Percentiles rank a stretch among this genome's conserved stretches.
phyloP scores from a whole-genome alignment of 1,140 invertebrate genomes.

The Drosophila mojavensis region DNA sequence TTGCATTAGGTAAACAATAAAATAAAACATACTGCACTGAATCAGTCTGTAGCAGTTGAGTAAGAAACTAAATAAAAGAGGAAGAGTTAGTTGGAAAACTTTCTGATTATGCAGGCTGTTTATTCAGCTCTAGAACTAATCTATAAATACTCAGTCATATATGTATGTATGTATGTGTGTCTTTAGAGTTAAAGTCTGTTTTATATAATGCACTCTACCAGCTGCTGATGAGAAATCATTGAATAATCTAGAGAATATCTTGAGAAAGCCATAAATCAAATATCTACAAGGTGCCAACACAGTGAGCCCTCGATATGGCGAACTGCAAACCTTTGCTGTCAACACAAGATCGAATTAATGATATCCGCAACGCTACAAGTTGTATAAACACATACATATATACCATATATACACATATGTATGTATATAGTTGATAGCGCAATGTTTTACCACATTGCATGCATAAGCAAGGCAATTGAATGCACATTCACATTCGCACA shows the following conservation, averaged over 20 bases:
- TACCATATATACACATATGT: not conserved
- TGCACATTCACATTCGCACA: slow-evolving; percentile 25
- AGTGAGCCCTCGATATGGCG: slow-evolving; percentile 4
- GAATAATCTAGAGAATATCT: not conserved
- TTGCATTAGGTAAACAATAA: not conserved
- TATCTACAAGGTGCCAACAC: not conserved
- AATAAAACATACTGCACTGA: not conserved
- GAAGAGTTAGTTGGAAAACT: too few relatives aligned
- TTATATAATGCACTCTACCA: too few relatives aligned
- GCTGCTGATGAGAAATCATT: too few relatives aligned
- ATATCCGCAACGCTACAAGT: not conserved
- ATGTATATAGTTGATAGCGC: not conserved
- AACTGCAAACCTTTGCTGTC: slow-evolving; percentile 6
- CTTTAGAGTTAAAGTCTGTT: too few relatives aligned
- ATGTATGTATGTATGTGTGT: too few relatives aligned
- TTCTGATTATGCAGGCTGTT: too few relatives aligned
- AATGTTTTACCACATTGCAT: slow-evolving; percentile 22
- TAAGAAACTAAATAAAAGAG: too few relatives aligned
- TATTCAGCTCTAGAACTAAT: too few relatives aligned
- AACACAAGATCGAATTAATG: slow-evolving; percentile 6
- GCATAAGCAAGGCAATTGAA: slow-evolving; percentile 34
- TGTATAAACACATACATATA: not conserved
- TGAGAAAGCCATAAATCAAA: not conserved
- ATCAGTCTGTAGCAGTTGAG: not conserved
- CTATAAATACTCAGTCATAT: too few relatives aligned